Evolutionary conservation across 1,140 invertebrate species (phyloP).

Genomic region (Pentalonia nigronervosa): DNA sequence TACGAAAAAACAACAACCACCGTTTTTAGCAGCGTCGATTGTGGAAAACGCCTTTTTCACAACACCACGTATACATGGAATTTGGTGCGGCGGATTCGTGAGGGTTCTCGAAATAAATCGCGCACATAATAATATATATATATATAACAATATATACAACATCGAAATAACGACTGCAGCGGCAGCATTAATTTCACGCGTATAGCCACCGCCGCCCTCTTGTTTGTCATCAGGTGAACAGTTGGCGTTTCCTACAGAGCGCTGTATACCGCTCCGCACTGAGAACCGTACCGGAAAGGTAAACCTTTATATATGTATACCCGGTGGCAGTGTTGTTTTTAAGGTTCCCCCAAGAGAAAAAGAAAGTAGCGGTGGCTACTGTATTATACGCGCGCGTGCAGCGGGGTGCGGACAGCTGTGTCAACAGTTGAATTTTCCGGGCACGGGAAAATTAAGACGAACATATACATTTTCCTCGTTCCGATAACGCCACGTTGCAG

Average conservation of each 20-base stretch:
- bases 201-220: not conserved
- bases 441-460: slow-evolving; percentile 27
- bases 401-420: slow-evolving; percentile 22
- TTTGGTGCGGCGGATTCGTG: not conserved
- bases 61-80: not conserved
- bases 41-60: not conserved
- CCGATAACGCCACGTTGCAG: not conserved
- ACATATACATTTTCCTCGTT: slow-evolving; percentile 10
- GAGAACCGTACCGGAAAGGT: not conserved
- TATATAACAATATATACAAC: not conserved
- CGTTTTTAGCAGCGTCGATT: not conserved
- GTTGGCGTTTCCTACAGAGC: slow-evolving; percentile 1
- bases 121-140: not conserved
- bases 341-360: not conserved
- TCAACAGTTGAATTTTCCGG: slow-evolving; percentile 50
- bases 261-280: not conserved
- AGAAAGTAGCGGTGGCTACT: not conserved
- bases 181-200: not conserved
- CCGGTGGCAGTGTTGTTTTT: slow-evolving; percentile 23
- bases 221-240: slow-evolving; percentile 27
- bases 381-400: not conserved
- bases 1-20: not conserved
- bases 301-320: not conserved
- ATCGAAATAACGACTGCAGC: not conserved
- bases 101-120: not conserved